These are phyloP conservation scores for Mimumesa dahlbomi DNA, from an alignment of 2,888 invertebrate species.

Conservation along the genomic window DNA sequence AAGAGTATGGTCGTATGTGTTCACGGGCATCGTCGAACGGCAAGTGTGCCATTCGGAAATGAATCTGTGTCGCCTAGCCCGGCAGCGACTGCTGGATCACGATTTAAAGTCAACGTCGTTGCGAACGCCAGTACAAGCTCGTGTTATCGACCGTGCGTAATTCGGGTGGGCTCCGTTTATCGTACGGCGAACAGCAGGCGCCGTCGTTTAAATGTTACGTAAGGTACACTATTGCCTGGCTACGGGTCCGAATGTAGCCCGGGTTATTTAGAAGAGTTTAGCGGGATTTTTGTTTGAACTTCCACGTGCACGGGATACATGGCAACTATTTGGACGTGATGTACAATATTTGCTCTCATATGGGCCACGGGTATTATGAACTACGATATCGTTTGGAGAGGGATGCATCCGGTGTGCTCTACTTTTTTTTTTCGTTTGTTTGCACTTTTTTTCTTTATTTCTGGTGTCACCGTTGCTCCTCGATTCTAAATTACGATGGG, in stretches of 20 bases:
- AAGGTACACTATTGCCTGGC: constrained; percentile 28
- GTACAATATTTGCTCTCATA: too few relatives aligned
- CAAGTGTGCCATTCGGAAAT: constrained; percentile 44
- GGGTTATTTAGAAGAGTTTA: constrained; percentile 6
- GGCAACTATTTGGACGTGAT: too few relatives aligned
- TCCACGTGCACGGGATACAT: too few relatives aligned
- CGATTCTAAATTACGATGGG: too few relatives aligned
- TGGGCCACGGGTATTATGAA: too few relatives aligned
- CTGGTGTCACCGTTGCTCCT: too few relatives aligned
- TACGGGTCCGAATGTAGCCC: background rate
- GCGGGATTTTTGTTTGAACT: too few relatives aligned
- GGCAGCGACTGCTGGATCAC: constrained; percentile 25
- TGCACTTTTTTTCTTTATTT: too few relatives aligned
- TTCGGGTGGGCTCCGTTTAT: constrained; percentile 57
- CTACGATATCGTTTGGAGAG: too few relatives aligned
- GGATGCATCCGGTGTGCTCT: too few relatives aligned
- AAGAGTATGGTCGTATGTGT: constrained; percentile 1
- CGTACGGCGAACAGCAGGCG: constrained; percentile 39
- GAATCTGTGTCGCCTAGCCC: constrained; percentile 49
- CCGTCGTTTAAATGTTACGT: constrained; percentile 37
- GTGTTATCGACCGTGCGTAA: constrained; percentile 62
- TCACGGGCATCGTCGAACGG: constrained; percentile 12
- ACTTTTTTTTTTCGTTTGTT: too few relatives aligned
- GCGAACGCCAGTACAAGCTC: constrained; percentile 25
- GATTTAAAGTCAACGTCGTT: constrained; percentile 43